Base-by-base conservation (phyloP, 1,140 invertebrate genomes). In the Drosophila rhopaloa region DNA sequence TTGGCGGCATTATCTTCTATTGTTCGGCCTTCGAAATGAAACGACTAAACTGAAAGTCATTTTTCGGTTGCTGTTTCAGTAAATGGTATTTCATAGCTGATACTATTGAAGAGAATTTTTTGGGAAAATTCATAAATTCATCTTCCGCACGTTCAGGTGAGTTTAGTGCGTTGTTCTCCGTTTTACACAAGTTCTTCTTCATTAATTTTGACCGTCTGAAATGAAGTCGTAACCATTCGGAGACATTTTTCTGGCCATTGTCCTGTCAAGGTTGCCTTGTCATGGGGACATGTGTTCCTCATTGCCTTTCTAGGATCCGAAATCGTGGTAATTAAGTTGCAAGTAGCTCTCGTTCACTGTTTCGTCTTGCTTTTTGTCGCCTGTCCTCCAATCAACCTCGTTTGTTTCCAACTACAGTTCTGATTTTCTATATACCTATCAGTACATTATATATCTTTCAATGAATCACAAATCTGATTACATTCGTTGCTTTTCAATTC, bases 11-110 rank as follows among this genome's bases (percentile, higher is more conserved):
- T 81, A 81, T 71, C 44, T 10, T 48, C 76, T 58, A 76, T 86
- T 83, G 79, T 82, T 71, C 37, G 41, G 46, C n/a, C 7, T 44
- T 16, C 29, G 16, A 59, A 58, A 38, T 24, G 11, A 40, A 44
- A 44, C 56, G 35, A 80, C 81, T 76, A 91, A 89, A 91, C 79
- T 91, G 88, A 91, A 91, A 91, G 88, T 91, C 88, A 91, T 91
- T 91, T 88, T 79, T 71, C 66, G 67, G 67, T 40, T 70, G 46
- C 65, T 51, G 32, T 65, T 65, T 44, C 61, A 16, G 40, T 59
- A 88, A 81, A 81, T 82, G 71, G 55, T 81, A 73, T 80, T 70
- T 27, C 51, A 63, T 63, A 35, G 40, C 35, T 10, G 19, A 48
- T 35, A 38, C 55, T 65, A 29, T 50, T 40, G 16, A 19, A 32